Conservation (phyloP, 2,113 vertebrate genomes). For the Colius striatus region DNA sequence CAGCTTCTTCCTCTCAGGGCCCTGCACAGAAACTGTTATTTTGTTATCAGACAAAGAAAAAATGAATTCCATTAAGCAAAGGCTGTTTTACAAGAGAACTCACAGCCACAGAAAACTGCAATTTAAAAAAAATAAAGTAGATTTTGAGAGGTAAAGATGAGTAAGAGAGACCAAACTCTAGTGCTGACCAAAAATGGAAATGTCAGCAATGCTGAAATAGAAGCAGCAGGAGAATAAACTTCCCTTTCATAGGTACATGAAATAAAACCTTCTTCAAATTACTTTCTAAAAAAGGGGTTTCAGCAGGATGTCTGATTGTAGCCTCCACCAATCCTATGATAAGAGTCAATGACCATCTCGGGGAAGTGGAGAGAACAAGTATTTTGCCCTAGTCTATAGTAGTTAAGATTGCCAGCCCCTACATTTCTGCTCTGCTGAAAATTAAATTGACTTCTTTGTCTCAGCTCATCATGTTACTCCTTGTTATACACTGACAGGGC, state of each 20-base stretch:
- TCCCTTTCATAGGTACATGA: constrained; percentile 21
- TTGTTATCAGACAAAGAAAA: neutral
- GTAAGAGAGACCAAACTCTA: constrained; percentile 24
- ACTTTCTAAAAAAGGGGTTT: constrained; percentile 35
- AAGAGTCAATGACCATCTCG: neutral
- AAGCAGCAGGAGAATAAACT: constrained; percentile 58
- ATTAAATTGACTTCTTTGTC: constrained; percentile 51
- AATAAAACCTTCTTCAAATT: constrained; percentile 28
- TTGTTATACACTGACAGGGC: neutral
- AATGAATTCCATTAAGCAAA: neutral
- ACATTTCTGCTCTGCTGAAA: constrained; percentile 16
- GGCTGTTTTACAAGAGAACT: neutral
- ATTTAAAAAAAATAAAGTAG: neutral
- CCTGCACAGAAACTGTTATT: neutral
- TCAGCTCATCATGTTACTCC: neutral
- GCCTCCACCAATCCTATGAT: neutral
- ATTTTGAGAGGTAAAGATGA: constrained; percentile 33
- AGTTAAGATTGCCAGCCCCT: neutral
- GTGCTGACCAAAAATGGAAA: constrained; percentile 67
- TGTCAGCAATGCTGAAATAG: constrained; percentile 55
- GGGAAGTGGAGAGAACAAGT: neutral
- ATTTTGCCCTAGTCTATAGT: neutral
- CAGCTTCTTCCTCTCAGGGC: neutral
- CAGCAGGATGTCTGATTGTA: neutral
- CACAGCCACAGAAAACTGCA: neutral